A percentile compares a stretch with the other conserved stretches of the same genome.
Evolutionary conservation across 2,888 invertebrate species (phyloP).

Genomic region (Scaptomyza cyrtandrae): DNA sequence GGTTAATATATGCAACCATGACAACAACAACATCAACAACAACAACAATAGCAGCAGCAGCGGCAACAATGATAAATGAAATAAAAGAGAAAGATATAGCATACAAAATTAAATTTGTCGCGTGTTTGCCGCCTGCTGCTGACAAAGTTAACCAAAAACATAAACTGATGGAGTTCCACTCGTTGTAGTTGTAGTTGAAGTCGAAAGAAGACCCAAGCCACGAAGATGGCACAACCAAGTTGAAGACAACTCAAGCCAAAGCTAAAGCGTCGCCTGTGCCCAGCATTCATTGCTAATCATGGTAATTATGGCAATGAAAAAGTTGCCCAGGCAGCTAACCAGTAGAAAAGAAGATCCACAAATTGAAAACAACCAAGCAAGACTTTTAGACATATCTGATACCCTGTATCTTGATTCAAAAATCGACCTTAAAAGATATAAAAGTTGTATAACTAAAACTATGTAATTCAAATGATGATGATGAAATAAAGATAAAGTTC

Average conservation of each 20-base stretch:
- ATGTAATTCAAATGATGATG: too few species aligned
- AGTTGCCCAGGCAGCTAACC: slow-evolving; percentile 59
- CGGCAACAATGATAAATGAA: slow-evolving; percentile 43
- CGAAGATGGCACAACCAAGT: slow-evolving; percentile 20
- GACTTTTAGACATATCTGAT: not conserved
- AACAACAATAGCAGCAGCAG: slow-evolving; percentile 6
- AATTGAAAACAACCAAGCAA: not conserved
- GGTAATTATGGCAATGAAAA: slow-evolving; percentile 81
- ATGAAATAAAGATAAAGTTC: too few species aligned
- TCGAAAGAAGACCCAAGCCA: slow-evolving; percentile 7
- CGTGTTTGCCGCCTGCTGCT: slow-evolving; percentile 78
- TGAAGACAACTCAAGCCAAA: slow-evolving; percentile 30
- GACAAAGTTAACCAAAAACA: slow-evolving; percentile 45
- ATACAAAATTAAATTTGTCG: slow-evolving; percentile 76
- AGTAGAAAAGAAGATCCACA: slow-evolving; percentile 29
- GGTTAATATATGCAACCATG: slow-evolving; percentile 62
- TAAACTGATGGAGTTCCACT: slow-evolving; percentile 22
- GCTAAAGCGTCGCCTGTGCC: slow-evolving; percentile 21
- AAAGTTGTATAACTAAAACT: too few species aligned
- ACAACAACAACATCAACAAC: slow-evolving; percentile 12
- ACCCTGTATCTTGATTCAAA: slow-evolving; percentile 9
- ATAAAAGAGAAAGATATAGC: slow-evolving; percentile 65
- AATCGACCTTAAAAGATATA: too few species aligned
- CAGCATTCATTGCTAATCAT: slow-evolving; percentile 77
- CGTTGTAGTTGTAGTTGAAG: slow-evolving; percentile 10